Evolutionary conservation across 2,797 vertebrate species (phyloP).

Genomic region (Amazona ochrocephala): DNA sequence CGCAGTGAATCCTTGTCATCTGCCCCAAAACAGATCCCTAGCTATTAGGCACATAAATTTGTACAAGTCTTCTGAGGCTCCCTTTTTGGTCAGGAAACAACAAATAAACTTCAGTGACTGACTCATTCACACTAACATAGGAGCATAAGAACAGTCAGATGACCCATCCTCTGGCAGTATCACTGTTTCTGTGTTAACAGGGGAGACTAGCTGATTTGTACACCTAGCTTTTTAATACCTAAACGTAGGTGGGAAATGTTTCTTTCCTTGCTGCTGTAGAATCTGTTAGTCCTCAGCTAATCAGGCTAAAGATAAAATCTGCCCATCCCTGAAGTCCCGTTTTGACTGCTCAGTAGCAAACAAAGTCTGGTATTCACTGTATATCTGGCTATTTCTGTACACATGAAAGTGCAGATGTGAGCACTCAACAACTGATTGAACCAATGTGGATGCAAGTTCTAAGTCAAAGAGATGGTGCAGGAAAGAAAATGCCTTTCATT

Average conservation of each 20-base stretch:
- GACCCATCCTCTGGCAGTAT: background rate
- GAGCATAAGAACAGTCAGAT: background rate
- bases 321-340: background rate
- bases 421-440: background rate
- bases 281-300: background rate
- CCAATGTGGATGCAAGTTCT: background rate
- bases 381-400: background rate
- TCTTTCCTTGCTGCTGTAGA: background rate
- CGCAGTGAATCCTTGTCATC: background rate
- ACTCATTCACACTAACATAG: background rate
- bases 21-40: background rate
- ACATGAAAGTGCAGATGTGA: background rate
- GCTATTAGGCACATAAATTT: background rate
- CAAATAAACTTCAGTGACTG: background rate
- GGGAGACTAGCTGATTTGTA: background rate
- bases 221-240: background rate
- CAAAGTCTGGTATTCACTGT: background rate
- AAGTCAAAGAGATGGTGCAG: background rate
- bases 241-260: background rate
- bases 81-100: background rate
- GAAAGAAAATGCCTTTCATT: background rate
- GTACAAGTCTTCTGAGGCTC: background rate
- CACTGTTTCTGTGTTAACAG: background rate
- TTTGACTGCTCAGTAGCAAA: background rate
- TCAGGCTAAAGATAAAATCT: background rate